A percentile compares a stretch with the other conserved stretches of the same genome.
Evolutionary conservation across 1,140 invertebrate genomes (phyloP).

Genomic region (Hyles vespertilio): DNA sequence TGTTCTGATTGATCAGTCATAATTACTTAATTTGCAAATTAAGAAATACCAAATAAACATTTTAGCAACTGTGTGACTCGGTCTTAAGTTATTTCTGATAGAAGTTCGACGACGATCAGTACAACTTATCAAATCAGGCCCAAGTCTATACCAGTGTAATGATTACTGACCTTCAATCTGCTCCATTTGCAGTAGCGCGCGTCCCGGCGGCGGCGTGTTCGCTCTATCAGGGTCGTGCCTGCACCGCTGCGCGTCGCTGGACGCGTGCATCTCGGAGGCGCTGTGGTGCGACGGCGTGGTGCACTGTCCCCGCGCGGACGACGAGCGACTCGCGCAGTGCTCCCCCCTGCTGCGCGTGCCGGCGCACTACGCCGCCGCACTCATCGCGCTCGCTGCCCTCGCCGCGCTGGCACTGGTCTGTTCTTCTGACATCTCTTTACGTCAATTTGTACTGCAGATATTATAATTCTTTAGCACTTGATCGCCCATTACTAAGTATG

Average conservation of each 20-base stretch:
- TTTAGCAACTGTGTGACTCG: too few species aligned
- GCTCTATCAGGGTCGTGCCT: constrained; percentile 83
- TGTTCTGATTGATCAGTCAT: too few species aligned
- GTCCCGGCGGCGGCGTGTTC: constrained; percentile 71
- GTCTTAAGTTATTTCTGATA: too few species aligned
- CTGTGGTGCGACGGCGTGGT: constrained; percentile 91
- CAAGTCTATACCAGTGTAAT: too few species aligned
- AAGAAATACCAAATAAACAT: too few species aligned
- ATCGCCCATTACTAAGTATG: too few species aligned
- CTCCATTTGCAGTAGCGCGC: constrained; percentile 49
- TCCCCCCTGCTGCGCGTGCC: constrained; percentile 85
- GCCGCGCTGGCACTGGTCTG: constrained; percentile 55
- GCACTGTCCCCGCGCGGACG: constrained; percentile 91
- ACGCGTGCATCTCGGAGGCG: constrained; percentile 91
- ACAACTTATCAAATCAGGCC: too few species aligned
- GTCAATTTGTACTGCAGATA: too few species aligned
- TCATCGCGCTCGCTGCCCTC: constrained; percentile 59
- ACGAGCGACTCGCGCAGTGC: constrained; percentile 88
- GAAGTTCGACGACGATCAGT: too few species aligned
- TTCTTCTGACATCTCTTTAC: not conserved
- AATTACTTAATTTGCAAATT: too few species aligned
- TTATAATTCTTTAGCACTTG: too few species aligned
- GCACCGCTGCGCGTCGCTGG: constrained; percentile 88
- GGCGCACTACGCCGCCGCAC: constrained; percentile 81
- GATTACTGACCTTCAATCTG: not conserved